phyloP scores from a whole-genome alignment of 2,888 invertebrate species.

The Rambutsinella grinnellia region DNA sequence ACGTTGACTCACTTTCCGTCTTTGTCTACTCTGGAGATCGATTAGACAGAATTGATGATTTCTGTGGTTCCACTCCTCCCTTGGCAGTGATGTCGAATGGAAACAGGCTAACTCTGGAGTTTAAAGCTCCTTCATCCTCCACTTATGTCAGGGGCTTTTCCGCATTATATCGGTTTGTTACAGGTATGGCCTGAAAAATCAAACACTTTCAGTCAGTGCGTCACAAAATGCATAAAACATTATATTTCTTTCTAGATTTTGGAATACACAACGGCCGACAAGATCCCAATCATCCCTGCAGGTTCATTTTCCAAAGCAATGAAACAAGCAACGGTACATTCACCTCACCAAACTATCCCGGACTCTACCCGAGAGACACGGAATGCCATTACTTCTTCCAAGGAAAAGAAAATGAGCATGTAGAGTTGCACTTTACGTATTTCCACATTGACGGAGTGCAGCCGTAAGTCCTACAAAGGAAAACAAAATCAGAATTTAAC shows the following conservation, averaged over 20 bases:
- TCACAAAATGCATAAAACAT: slow-evolving; percentile 14
- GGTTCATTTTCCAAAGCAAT: slow-evolving; percentile 89
- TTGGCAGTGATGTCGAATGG: slow-evolving; percentile 91
- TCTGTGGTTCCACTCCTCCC: slow-evolving; percentile 86
- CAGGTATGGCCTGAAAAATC: too few species aligned
- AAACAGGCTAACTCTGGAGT: slow-evolving; percentile 87
- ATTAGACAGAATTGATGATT: slow-evolving; percentile 87
- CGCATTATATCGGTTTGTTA: slow-evolving; percentile 88
- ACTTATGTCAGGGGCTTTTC: slow-evolving; percentile 87
- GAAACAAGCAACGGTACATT: slow-evolving; percentile 84
- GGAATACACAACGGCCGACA: slow-evolving; percentile 88
- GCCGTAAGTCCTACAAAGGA: slow-evolving; percentile 79
- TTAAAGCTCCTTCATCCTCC: slow-evolving; percentile 83
- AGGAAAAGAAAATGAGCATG: slow-evolving; percentile 82
- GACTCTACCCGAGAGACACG: slow-evolving; percentile 88
- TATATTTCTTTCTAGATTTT: slow-evolving; percentile 77
- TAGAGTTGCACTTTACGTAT: slow-evolving; percentile 87
- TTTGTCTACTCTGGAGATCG: slow-evolving; percentile 80
- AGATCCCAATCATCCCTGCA: slow-evolving; percentile 81
- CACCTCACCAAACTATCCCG: slow-evolving; percentile 91
- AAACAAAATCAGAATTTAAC: neutral
- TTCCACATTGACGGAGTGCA: slow-evolving; percentile 93
- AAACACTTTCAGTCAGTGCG: too few species aligned
- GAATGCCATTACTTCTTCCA: slow-evolving; percentile 94
- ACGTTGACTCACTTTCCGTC: slow-evolving; percentile 78